Percentiles rank a stretch among this genome's conserved stretches.
Evolutionary conservation across 2,888 invertebrate genomes (phyloP).

Genomic region (Sericinus montela): DNA sequence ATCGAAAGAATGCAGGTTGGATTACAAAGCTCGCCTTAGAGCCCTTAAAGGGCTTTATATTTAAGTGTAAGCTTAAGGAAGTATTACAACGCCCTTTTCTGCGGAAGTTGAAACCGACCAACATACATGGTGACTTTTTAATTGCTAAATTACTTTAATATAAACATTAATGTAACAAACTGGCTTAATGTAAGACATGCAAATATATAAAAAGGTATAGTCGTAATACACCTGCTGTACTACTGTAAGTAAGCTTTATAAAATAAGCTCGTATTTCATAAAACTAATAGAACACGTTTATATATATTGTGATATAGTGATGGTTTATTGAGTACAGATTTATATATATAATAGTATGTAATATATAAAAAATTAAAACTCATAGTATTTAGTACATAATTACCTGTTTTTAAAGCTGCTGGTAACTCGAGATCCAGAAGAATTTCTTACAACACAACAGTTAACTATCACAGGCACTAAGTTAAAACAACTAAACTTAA

Average conservation of each 20-base stretch:
- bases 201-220: too few relatives aligned
- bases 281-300: too few relatives aligned
- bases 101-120: neutral
- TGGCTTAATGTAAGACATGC: too few relatives aligned
- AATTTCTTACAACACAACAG: constrained; percentile 45
- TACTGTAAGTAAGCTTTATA: too few relatives aligned
- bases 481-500: constrained; percentile 40
- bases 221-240: too few relatives aligned
- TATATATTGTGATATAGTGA: neutral
- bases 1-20: neutral
- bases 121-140: constrained; percentile 2
- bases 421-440: constrained; percentile 32
- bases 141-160: neutral
- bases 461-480: constrained; percentile 54
- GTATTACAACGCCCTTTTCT: constrained; percentile 1
- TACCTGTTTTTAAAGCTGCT: constrained; percentile 49
- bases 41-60: constrained; percentile 1
- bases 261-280: too few relatives aligned
- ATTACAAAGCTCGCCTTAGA: constrained; percentile 1
- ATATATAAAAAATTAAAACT: too few relatives aligned
- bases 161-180: too few relatives aligned
- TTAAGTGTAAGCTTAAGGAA: neutral
- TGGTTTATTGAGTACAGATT: neutral
- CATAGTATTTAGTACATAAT: neutral
- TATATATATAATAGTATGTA: too few relatives aligned